These are phyloP conservation scores for Eulemur coronatus DNA, from an alignment of 2,797 vertebrate genomes.

Conservation along the genomic window DNA sequence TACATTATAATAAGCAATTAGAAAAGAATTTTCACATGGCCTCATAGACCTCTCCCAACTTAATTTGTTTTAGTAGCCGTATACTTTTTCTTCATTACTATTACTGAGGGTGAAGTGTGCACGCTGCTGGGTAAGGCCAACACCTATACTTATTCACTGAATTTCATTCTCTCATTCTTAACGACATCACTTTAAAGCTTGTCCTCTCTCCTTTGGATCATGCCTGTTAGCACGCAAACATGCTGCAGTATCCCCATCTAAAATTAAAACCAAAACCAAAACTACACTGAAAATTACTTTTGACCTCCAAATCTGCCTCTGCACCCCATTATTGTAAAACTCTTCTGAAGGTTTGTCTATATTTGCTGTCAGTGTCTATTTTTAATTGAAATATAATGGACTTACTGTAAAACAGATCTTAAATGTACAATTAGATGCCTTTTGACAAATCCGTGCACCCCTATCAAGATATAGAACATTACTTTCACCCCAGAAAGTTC, in stretches of 20 bases:
- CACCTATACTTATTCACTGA: rapidly evolving
- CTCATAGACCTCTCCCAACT: rapidly evolving
- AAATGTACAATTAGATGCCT: not conserved
- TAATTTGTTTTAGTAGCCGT: not conserved
- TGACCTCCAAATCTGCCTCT: not conserved
- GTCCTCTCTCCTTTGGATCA: not conserved
- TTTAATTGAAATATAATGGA: not conserved
- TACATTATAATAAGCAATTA: not conserved
- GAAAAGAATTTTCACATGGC: not conserved
- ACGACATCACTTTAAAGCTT: not conserved
- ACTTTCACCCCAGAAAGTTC: not conserved
- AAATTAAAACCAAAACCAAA: not conserved
- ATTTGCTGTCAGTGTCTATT: not conserved
- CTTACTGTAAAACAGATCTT: not conserved
- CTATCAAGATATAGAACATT: not conserved
- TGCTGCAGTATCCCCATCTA: not conserved
- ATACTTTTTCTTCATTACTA: not conserved
- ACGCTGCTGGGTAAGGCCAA: not conserved
- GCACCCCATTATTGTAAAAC: not conserved
- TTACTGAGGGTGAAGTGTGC: not conserved
- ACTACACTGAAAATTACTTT: not conserved
- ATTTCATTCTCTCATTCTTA: not conserved
- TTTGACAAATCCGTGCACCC: not conserved
- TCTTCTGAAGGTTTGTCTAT: not conserved
- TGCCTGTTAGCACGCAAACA: not conserved